Evolutionary conservation across 2,797 vertebrate genomes (phyloP), one percentile per base, ranked within the genome.

Genomic region (Garrulus glandarius): DNA sequence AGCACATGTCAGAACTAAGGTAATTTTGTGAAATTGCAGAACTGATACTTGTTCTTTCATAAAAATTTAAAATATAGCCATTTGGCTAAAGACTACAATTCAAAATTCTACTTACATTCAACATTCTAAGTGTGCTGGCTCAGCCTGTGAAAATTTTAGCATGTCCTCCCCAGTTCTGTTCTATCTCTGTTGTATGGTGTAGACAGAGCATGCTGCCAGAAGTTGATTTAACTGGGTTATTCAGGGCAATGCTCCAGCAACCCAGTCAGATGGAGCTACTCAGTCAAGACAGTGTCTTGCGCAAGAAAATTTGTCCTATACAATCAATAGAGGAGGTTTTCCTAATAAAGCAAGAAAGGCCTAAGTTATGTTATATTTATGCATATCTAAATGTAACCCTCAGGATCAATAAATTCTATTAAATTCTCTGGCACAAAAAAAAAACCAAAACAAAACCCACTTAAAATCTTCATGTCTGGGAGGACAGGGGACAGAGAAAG

Each of bases 1-100:
- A 90, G 8, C 10, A 49, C 3, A 13, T 0, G 0, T 43, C 65
- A 63, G 53, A 52, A 69, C 4, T 11, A 41, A 36, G 3, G 15
- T 24, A 76, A 30, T 75, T 71, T 56, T 81, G 19, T 64, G 27
- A 71, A 87, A 49, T 10, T 47, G 15, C 8, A 83, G 26, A 80
- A 75, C 16, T n/a, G 6, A 39, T 36, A 39, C 10, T 77, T 34
- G 3, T 32, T 81, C 6, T 39, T 67, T 36, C 1, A 0, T 43
- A 67, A 55, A 41, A 64, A 32, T 13, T 56, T 56, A 43, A 83
- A 70, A 53, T 56, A 24, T 23, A 39, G 21, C 15, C 10, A 29
- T 88, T 61, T 81, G 32, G 2, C 21, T 84, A 53, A 71, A 47
- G 26, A 23, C 6, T 69, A 36, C 18, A 44, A 22, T 63, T 82